These are phyloP conservation scores for Bathybates hornii DNA, from an alignment of 2,113 vertebrate genomes.

Conservation along the genomic window DNA sequence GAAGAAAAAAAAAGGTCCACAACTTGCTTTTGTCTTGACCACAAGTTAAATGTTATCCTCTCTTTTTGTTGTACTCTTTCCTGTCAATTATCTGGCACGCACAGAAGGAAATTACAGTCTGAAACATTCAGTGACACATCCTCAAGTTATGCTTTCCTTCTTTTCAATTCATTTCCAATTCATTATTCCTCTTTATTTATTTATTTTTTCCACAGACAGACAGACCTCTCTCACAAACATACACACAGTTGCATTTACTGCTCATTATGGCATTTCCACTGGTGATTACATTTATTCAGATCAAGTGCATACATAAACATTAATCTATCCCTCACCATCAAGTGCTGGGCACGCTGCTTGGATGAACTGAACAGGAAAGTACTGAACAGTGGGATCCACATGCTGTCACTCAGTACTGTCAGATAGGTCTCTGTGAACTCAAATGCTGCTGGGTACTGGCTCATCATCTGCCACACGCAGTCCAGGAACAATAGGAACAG, in stretches of 20 bases:
- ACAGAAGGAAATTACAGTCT: background rate
- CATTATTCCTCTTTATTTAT: background rate
- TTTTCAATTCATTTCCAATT: background rate
- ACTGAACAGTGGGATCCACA: constrained; percentile 87
- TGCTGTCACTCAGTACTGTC: constrained; percentile 85
- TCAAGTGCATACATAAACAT: background rate
- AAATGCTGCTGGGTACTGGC: constrained; percentile 91
- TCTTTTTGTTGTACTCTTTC: background rate
- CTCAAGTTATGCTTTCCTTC: background rate
- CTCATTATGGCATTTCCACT: background rate
- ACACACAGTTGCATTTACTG: background rate
- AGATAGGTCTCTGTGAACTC: constrained; percentile 95
- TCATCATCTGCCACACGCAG: constrained; percentile 92
- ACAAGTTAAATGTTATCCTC: background rate
- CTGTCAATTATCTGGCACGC: background rate
- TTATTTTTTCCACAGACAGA: background rate
- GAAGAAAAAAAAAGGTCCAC: background rate
- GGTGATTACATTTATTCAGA: background rate
- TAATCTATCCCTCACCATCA: constrained; percentile 74
- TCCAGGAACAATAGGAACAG: constrained; percentile 94
- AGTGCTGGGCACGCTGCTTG: constrained; percentile 83
- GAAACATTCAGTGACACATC: background rate
- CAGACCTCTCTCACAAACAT: background rate
- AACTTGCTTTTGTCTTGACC: background rate
- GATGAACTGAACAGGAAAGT: constrained; percentile 96